Conservation (phyloP, 1,140 invertebrate genomes). For the Zaprionus capensis region DNA sequence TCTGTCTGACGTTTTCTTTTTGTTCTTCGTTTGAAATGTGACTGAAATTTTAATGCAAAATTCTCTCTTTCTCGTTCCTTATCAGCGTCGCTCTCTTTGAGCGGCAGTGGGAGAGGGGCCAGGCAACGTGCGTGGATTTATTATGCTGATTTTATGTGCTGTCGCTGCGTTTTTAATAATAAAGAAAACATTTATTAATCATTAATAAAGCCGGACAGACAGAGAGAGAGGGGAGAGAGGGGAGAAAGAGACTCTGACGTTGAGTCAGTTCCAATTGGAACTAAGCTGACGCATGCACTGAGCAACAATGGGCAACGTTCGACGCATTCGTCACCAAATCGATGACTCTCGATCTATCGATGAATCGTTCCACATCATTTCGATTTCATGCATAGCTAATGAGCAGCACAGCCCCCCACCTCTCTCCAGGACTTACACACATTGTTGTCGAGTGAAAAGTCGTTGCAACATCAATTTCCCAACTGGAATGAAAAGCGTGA, state of each 20-base stretch:
- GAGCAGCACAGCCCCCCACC: conserved; percentile 9
- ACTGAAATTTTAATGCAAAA: conserved; percentile 78
- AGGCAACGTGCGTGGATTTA: conserved; percentile 62
- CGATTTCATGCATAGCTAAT: conserved; percentile 68
- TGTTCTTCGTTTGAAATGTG: conserved; percentile 73
- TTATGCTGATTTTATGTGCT: conserved; percentile 71
- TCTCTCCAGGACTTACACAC: conserved; percentile 1
- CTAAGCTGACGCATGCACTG: conserved; percentile 29
- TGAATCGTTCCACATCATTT: conserved; percentile 55
- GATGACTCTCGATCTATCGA: conserved; percentile 48
- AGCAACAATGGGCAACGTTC: conserved; percentile 14
- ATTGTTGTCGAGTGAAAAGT: conserved; percentile 10
- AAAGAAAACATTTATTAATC: conserved; percentile 64
- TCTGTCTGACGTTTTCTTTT: conserved; percentile 42
- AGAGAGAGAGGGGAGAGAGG: background rate
- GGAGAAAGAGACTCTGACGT: conserved; percentile 1
- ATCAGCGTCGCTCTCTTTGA: conserved; percentile 32
- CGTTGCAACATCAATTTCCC: conserved; percentile 24
- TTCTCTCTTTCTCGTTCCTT: conserved; percentile 36
- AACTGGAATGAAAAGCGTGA: conserved; percentile 39
- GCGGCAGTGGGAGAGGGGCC: background rate
- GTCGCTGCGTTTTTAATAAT: conserved; percentile 68
- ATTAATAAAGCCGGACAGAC: conserved; percentile 52
- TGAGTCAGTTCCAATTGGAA: conserved; percentile 36
- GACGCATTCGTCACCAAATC: conserved; percentile 43